These are phyloP conservation scores for Bubo scandiacus DNA, from an alignment of 2,113 vertebrate species.

Conservation along the genomic window DNA sequence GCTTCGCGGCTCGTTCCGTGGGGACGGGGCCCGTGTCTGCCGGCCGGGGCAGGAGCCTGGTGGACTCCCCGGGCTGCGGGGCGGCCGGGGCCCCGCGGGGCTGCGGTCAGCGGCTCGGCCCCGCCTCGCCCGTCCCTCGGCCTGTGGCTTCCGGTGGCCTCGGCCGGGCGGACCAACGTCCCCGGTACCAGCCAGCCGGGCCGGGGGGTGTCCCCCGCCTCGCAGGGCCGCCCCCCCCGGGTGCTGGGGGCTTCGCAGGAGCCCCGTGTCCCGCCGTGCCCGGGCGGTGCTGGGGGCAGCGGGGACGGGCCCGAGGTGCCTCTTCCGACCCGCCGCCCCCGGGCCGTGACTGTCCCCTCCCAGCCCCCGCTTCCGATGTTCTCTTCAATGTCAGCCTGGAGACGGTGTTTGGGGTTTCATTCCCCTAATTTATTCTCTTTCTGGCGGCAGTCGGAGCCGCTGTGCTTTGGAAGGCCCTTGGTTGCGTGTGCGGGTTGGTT, in stretches of 20 bases:
- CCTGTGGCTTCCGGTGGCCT: neutral
- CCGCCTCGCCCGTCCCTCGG: too few species aligned
- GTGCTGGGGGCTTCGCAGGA: too few species aligned
- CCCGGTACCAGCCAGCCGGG: accelerated
- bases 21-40: too few species aligned
- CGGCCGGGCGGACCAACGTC: neutral
- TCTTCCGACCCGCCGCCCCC: too few species aligned
- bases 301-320: too few species aligned
- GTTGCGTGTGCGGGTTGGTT: neutral
- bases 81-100: too few species aligned
- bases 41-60: too few species aligned
- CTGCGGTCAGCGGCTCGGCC: too few species aligned
- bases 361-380: accelerated
- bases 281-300: too few species aligned
- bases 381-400: neutral
- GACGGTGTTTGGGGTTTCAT: neutral
- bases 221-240: neutral
- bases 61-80: too few species aligned
- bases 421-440: neutral
- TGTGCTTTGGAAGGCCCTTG: neutral
- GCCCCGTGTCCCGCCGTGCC: neutral
- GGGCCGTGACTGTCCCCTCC: neutral
- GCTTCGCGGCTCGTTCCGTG: neutral
- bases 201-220: neutral
- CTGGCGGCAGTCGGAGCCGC: neutral